Evolutionary conservation across 2,113 vertebrate genomes (phyloP).

Genomic region (Protomyctophum bolini): DNA sequence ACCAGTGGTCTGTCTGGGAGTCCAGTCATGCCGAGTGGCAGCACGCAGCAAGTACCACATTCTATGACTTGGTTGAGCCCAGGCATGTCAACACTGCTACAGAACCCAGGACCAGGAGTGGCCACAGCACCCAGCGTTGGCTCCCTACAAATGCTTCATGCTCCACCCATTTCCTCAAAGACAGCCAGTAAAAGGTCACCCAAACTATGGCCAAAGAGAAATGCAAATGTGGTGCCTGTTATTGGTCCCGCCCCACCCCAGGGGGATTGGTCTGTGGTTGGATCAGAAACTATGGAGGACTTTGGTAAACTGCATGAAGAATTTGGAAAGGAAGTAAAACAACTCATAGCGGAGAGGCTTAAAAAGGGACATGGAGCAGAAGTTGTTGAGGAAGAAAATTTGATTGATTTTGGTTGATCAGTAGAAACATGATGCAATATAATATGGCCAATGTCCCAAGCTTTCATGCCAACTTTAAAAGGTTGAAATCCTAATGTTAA

Average conservation of each 20-base stretch:
- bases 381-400: conserved; percentile 35
- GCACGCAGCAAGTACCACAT: neutral
- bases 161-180: conserved; percentile 35
- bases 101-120: neutral
- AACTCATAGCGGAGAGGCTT: conserved; percentile 61
- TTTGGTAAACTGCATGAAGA: conserved; percentile 75
- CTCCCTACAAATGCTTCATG: conserved; percentile 34
- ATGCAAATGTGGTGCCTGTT: conserved; percentile 45
- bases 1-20: conserved; percentile 26
- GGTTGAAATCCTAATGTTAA: neutral
- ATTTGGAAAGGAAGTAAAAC: conserved; percentile 76
- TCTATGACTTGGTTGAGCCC: neutral
- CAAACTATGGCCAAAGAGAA: conserved; percentile 69
- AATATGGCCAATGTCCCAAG: neutral
- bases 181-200: conserved; percentile 61
- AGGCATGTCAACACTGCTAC: neutral
- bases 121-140: conserved; percentile 14
- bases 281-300: conserved; percentile 36
- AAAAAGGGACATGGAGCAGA: conserved; percentile 26
- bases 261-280: conserved; percentile 39
- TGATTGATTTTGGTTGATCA: conserved; percentile 68
- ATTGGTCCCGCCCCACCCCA: conserved; percentile 21
- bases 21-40: conserved; percentile 44
- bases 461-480: conserved; percentile 11
- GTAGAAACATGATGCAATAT: neutral